These are phyloP conservation scores for Formica selysi DNA, from an alignment of 1,140 invertebrate species.

Conservation along the genomic window DNA sequence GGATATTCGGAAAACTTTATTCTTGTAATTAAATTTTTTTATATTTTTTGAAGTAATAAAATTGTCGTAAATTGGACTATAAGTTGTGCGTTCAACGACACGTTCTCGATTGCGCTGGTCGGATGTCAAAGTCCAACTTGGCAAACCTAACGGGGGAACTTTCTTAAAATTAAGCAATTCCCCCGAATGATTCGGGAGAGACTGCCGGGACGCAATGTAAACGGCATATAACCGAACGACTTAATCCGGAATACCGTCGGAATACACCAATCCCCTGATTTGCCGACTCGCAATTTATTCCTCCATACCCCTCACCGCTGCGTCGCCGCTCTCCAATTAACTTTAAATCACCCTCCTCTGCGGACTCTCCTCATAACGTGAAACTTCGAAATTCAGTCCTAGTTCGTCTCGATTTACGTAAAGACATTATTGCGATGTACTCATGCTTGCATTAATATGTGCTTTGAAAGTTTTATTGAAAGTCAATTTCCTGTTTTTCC, in stretches of 20 bases:
- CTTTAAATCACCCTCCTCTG: slow-evolving; percentile 72
- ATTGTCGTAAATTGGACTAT: neutral
- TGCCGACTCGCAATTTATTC: slow-evolving; percentile 77
- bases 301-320: slow-evolving; percentile 52
- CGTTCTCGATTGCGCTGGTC: slow-evolving; percentile 39
- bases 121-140: slow-evolving; percentile 66
- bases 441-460: slow-evolving; percentile 20
- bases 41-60: slow-evolving; percentile 21
- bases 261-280: slow-evolving; percentile 65
- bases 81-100: neutral
- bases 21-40: slow-evolving; percentile 30
- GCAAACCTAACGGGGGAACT: slow-evolving; percentile 60
- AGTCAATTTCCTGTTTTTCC: slow-evolving; percentile 1
- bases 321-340: slow-evolving; percentile 74
- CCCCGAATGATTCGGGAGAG: slow-evolving; percentile 68
- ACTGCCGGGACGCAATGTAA: slow-evolving; percentile 72
- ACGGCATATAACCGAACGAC: slow-evolving; percentile 74
- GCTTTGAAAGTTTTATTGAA: slow-evolving; percentile 7
- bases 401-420: slow-evolving; percentile 56
- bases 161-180: slow-evolving; percentile 74
- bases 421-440: slow-evolving; percentile 33
- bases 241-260: slow-evolving; percentile 73
- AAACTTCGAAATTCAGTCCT: slow-evolving; percentile 73
- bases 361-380: slow-evolving; percentile 63
- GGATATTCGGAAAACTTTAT: neutral